Base-by-base conservation (phyloP, 1,140 invertebrate species). In the Harlomillsia oculata region DNA sequence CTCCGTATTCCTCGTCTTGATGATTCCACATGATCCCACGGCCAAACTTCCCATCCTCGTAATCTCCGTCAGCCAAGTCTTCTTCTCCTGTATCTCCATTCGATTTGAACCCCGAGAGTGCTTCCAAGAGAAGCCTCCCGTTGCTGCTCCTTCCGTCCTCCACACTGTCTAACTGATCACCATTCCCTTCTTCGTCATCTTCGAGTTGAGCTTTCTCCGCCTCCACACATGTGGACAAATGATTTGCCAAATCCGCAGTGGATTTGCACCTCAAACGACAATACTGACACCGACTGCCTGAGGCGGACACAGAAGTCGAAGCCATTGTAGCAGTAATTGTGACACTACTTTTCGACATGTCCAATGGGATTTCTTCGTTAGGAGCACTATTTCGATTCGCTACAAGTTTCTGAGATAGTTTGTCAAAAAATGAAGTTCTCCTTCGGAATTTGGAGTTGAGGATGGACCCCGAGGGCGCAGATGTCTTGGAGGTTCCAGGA, bases 261-360 rank as follows among this genome's bases (percentile, higher is more conserved):
- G 82, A 85, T 70, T 89, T 89, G 69, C 87, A 90, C 57, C 84
- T 77, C 67, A 86, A 85, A 52, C 86, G 77, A 68, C 87, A 91
- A 65, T 84, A 82, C 68, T 88, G 85, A 69, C 88, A 91, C 44
- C 87, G 76, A n/a, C 81, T 82, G n/a, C n/a, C n/a, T 9, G 84
- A 83, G 16, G 53, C 58, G 8, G 55, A 54, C n/a, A n/a, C n/a
- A n/a, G n/a, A n/a, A n/a, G n/a, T n/a, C n/a, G n/a, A n/a, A n/a
- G n/a, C n/a, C n/a, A n/a, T n/a, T n/a, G n/a, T n/a, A n/a, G n/a
- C n/a, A n/a, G 60, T 21, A 59, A 59, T 18, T 43, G 59, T 30
- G 50, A 41, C 9, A 57, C 29, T 52, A 44, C 30, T 61, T 53
- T 53, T 66, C 30, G 18, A 58, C 53, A 55, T 60, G 60, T 40